Evolutionary conservation across 2,113 vertebrate genomes (phyloP).

Genomic region (Scytalopus superciliaris): DNA sequence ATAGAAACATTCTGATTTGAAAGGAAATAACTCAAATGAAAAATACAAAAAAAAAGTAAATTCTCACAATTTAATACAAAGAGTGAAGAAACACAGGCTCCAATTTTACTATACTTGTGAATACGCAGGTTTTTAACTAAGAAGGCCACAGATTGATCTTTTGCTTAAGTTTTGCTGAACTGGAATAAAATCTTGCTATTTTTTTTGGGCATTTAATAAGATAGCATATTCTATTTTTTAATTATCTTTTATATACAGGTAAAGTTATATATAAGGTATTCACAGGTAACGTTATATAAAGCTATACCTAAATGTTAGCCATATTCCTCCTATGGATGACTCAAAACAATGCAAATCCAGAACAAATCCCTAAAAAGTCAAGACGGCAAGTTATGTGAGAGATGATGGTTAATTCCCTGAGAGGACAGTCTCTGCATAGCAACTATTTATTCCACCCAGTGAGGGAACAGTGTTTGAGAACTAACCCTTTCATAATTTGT

Average conservation of each 20-base stretch:
- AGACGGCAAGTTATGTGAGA: not conserved
- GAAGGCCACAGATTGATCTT: not conserved
- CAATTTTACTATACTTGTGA: not conserved
- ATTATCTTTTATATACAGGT: not conserved
- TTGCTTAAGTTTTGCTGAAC: not conserved
- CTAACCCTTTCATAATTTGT: not conserved
- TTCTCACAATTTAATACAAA: not conserved
- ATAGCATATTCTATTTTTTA: not conserved
- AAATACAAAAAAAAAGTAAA: not conserved
- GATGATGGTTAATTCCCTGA: not conserved
- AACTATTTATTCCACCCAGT: not conserved
- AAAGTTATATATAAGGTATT: too few species aligned
- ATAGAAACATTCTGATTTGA: conserved; percentile 19
- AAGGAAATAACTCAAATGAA: not conserved
- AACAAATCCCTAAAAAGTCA: not conserved
- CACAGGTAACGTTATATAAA: too few species aligned
- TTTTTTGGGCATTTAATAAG: not conserved
- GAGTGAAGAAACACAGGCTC: not conserved
- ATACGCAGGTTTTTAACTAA: not conserved
- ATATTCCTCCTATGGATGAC: not conserved
- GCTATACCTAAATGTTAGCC: not conserved
- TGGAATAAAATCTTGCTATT: not conserved
- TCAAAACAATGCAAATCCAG: not conserved
- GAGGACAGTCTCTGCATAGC: not conserved
- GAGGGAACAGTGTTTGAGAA: not conserved